These are phyloP conservation scores for Oscarella lobularis DNA, from an alignment of 37 sponge, comb jelly and placozoan species.

Conservation along the genomic window DNA sequence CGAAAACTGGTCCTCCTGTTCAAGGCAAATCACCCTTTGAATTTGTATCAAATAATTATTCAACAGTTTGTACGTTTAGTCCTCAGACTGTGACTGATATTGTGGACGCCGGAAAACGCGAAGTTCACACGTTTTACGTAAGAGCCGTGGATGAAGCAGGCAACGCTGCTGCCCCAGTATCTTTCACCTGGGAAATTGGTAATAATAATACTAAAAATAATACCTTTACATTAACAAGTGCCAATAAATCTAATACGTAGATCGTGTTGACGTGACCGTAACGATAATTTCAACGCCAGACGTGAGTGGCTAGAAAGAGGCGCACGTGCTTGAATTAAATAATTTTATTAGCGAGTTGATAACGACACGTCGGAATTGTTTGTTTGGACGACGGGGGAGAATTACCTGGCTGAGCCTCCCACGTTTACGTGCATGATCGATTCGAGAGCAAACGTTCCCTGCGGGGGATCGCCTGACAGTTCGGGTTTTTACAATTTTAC, in stretches of 20 bases:
- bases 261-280: background rate
- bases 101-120: background rate
- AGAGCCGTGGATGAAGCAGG: background rate
- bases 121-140: background rate
- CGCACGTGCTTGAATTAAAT: background rate
- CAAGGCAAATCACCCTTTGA: too few relatives aligned
- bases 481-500: background rate
- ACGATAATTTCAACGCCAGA: background rate
- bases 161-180: background rate
- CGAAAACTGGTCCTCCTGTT: background rate
- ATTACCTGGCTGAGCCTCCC: conserved; percentile 1
- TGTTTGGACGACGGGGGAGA: background rate
- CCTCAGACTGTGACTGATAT: background rate
- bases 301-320: background rate
- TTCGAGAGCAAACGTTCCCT: background rate
- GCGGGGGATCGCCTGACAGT: background rate
- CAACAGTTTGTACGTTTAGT: background rate
- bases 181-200: background rate
- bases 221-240: too few relatives aligned
- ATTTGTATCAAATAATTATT: background rate
- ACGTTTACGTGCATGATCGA: background rate
- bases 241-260: too few relatives aligned
- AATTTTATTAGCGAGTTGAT: background rate
- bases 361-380: background rate
- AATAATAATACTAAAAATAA: too few relatives aligned